Evolutionary conservation across 1,140 invertebrate species (phyloP), one percentile per base, ranked within the genome.

Genomic region (Heliothis subflexa): DNA sequence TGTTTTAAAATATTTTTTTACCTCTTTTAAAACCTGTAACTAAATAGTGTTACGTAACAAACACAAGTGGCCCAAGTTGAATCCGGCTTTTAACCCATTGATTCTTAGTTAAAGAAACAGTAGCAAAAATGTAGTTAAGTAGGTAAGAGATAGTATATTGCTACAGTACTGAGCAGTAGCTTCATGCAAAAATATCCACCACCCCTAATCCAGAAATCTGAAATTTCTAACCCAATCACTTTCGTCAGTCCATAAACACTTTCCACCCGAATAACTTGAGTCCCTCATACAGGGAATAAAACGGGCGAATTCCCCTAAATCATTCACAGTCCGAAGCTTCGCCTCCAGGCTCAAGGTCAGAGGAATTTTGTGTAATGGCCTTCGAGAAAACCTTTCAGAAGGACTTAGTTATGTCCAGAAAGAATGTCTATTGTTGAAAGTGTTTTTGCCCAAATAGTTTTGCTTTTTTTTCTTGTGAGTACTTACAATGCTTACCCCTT

Each of bases 271-370:
- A 50, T 50, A 70, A 12, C 50, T 70, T 50, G 25, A 50, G 14
- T 28, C 47, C 14, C n/a, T 47, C 3, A 49, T 79, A 81, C 79
- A 77, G 79, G 74, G 80, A 79, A 83, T 81, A 62, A 81, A 81
- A 78, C 25, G 72, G 47, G 47, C 12, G 47, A 47, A 47, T 47
- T 40, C 40, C 33, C 70, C 50, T 85, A 83, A 85, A 85, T 85
- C 83, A 85, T 85, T 85, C 76, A 85, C 80, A 85, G 80, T 70
- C 83, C 78, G 79, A 78, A 78, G 81, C 78, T 70, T 80, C 66
- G 81, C 77, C 75, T 21, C 50, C 66, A 28, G 21, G 66, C 47
- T 75, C 78, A 78, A 70, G 77, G 68, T 70, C 64, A 40, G 3
- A 16, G 33, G 33, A 40, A 66, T 66, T 66, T 80, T 70, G 73